Evolutionary conservation across 2,113 vertebrate genomes (phyloP), one percentile per base, ranked within the genome.

Genomic region (Notiomystis cincta): DNA sequence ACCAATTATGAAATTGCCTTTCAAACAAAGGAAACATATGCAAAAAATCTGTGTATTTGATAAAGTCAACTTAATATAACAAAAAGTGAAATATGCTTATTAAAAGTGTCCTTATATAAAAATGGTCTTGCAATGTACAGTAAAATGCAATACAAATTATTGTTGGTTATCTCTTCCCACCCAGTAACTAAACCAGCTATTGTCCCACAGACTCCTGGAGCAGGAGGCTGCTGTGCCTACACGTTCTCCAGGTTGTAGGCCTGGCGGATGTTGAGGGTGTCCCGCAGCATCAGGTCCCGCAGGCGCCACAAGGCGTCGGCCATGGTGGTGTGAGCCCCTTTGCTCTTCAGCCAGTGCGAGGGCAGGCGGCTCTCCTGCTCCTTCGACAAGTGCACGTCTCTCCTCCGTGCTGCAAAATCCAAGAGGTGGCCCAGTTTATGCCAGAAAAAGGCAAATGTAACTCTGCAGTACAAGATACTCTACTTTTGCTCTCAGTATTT

Each of bases 261-360:
- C 95, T 99, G 99, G 70, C 99, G 99, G 84, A 99, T 99, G 84
- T 99, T 99, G 3, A 99, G 98, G 21, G 99, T 99, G 97, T 99
- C 99, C 61, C 99, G 98, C 67, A 99, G 98, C 99, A 99, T 99
- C 92, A 99, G 97, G 97, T 99, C 99, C 83, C 99, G 98, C 81
- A 99, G 98, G 48, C 99, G 98, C 99, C 99, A 99, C 45, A 99
- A 94, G 6, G 99, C 99, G 64, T 99, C 99, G 2, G 99, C 99
- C 99, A 99, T 99, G 18, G 99, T 99, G 89, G 98, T 99, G 93
- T 99, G 99, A 72, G 99, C 99, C 12, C 99, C 99, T 96, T 99
- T 99, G 93, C 99, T 99, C 95, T 99, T 99, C 95, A 99, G 93
- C 99, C 99, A 99, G 93, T 99, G 99, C 21, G 99, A 98, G 24